Conservation (phyloP, 2,888 invertebrate genomes). For the Agonopterix alstromeriana region DNA sequence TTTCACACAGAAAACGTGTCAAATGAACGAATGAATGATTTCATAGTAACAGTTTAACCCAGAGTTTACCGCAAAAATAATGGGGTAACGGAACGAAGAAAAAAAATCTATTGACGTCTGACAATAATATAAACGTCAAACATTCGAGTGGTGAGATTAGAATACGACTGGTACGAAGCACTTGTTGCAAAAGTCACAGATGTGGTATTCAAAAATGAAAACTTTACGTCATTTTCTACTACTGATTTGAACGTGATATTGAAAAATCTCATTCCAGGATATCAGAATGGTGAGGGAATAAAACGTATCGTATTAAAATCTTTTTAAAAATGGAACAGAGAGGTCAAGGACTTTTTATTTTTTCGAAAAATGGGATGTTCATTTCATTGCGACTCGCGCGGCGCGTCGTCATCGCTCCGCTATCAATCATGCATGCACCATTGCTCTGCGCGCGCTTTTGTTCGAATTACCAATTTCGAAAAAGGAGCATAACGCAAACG, state of each 20-base stretch:
- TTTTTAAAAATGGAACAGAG: constrained; percentile 23
- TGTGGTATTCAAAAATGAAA: no score
- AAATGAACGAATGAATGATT: neutral
- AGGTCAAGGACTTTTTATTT: constrained; percentile 65
- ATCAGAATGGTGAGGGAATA: constrained; percentile 10
- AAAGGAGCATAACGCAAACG: constrained; percentile 61
- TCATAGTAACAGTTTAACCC: neutral
- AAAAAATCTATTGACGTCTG: no score
- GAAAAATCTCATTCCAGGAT: no score
- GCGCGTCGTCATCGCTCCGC: constrained; percentile 59
- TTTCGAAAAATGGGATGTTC: constrained; percentile 51
- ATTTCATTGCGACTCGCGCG: constrained; percentile 29
- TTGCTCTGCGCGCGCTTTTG: constrained; percentile 69
- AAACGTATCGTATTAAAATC: constrained; percentile 6
- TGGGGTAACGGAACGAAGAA: neutral
- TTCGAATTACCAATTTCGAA: constrained; percentile 71
- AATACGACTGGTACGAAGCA: no score
- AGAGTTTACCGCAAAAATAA: neutral
- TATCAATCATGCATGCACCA: constrained; percentile 75
- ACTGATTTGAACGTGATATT: no score
- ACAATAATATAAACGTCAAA: no score
- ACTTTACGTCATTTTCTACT: no score
- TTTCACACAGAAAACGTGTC: no score
- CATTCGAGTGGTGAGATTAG: no score
- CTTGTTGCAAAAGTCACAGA: no score